These are phyloP conservation scores for Psix sp. DNA, from an alignment of 1,140 invertebrate genomes.

Conservation along the genomic window DNA sequence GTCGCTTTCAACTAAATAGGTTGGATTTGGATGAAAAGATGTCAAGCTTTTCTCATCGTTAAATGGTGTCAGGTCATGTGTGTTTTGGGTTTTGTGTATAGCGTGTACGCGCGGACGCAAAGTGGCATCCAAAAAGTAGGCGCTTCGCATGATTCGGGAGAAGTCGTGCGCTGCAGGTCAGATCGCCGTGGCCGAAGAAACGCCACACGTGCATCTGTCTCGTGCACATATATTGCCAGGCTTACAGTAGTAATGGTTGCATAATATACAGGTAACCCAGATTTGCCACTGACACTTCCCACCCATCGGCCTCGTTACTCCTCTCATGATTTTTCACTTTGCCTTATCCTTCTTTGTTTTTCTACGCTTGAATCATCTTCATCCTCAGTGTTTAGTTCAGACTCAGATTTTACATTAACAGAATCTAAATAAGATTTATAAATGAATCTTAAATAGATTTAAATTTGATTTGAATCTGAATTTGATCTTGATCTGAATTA, in stretches of 20 bases:
- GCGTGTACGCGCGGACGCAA: slow-evolving; percentile 6
- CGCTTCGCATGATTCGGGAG: slow-evolving; percentile 35
- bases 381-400: too few species aligned
- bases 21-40: too few species aligned
- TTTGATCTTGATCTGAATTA: too few species aligned
- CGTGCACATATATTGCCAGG: slow-evolving; percentile 41
- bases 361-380: too few species aligned
- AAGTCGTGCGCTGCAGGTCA: slow-evolving; percentile 13
- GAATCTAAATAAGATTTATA: too few species aligned
- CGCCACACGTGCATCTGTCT: slow-evolving; percentile 29
- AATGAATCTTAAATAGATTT: too few species aligned
- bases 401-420: too few species aligned
- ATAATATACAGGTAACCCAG: slow-evolving; percentile 75
- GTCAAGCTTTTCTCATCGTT: too few species aligned
- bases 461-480: too few species aligned
- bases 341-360: slow-evolving; percentile 30
- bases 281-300: slow-evolving; percentile 69
- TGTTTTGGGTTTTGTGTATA: too few species aligned
- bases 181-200: slow-evolving; percentile 7
- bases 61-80: too few species aligned
- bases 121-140: slow-evolving; percentile 47
- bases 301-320: slow-evolving; percentile 70
- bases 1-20: too few species aligned
- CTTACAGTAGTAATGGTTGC: slow-evolving; percentile 67
- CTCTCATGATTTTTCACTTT: slow-evolving; percentile 52